Conservation (phyloP, 2,113 vertebrate species). For the Cryptomyrus ogoouensis region DNA sequence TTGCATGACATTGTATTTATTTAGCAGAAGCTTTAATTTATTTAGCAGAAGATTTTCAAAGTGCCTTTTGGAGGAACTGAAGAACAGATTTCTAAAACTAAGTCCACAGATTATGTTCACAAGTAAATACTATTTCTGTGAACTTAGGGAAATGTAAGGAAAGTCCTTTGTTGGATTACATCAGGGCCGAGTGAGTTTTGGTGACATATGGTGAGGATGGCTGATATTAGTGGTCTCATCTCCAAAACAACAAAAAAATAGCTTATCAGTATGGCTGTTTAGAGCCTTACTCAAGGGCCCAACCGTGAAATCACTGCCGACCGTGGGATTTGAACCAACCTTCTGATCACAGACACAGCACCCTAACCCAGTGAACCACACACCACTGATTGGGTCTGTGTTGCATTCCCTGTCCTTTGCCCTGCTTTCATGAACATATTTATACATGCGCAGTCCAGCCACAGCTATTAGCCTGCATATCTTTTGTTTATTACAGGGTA, state of each 20-base stretch:
- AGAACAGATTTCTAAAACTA: not conserved
- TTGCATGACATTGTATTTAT: not conserved
- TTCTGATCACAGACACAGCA: not conserved
- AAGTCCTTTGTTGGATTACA: not conserved
- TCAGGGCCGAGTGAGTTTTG: not conserved
- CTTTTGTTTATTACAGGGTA: slow-evolving; percentile 19
- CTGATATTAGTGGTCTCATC: not conserved
- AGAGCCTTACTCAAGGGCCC: not conserved
- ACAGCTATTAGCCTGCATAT: slow-evolving; percentile 40
- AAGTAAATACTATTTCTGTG: not conserved
- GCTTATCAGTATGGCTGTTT: not conserved
- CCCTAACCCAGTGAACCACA: not conserved
- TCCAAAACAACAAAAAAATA: not conserved
- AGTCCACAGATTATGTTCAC: not conserved
- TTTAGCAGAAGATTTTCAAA: not conserved
- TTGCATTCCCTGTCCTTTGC: not conserved
- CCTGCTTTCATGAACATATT: slow-evolving; percentile 53
- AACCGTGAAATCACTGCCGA: not conserved
- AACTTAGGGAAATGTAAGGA: not conserved
- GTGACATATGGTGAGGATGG: not conserved
- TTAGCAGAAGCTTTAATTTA: not conserved
- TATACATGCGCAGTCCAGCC: slow-evolving; percentile 53
- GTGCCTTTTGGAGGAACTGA: not conserved
- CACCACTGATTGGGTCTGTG: not conserved
- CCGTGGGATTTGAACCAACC: not conserved